These are phyloP conservation scores for Drepana falcataria DNA, from an alignment of 2,888 invertebrate species.

Conservation along the genomic window DNA sequence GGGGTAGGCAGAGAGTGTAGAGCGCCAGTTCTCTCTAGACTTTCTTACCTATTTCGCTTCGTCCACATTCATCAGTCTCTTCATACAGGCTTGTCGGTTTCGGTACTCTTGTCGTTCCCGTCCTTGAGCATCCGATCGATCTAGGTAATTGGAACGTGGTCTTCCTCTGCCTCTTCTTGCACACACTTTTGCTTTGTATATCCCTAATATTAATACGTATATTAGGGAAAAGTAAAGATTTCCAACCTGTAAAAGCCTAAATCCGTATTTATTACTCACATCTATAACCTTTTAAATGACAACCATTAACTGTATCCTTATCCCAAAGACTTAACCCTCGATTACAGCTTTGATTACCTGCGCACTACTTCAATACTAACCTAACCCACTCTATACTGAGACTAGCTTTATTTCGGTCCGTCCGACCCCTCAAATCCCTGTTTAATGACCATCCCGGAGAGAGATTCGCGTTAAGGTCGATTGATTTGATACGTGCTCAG, in stretches of 20 bases:
- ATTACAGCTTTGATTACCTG: conserved; percentile 58
- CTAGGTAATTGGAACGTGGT: no score
- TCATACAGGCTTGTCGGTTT: no score
- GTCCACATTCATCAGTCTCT: no score
- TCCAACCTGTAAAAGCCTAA: neutral
- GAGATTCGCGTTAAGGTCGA: conserved; percentile 21
- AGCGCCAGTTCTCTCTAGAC: no score
- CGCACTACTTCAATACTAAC: conserved; percentile 41
- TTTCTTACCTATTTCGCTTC: no score
- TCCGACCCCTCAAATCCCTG: conserved; percentile 74
- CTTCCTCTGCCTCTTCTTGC: no score
- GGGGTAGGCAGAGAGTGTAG: no score
- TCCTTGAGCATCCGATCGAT: no score
- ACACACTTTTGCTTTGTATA: no score
- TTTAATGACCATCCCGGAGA: conserved; percentile 67
- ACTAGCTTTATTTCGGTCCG: conserved; percentile 69
- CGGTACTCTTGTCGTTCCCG: no score
- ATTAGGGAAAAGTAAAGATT: neutral
- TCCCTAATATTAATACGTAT: no score
- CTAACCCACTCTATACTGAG: conserved; percentile 33
- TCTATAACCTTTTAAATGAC: neutral
- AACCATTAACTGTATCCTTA: neutral
- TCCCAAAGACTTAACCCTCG: conserved; percentile 43
- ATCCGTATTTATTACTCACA: neutral
- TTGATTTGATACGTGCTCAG: conserved; percentile 13